These are phyloP conservation scores for Polydrusus tereticollis DNA, from an alignment of 2,888 invertebrate species.

Conservation along the genomic window DNA sequence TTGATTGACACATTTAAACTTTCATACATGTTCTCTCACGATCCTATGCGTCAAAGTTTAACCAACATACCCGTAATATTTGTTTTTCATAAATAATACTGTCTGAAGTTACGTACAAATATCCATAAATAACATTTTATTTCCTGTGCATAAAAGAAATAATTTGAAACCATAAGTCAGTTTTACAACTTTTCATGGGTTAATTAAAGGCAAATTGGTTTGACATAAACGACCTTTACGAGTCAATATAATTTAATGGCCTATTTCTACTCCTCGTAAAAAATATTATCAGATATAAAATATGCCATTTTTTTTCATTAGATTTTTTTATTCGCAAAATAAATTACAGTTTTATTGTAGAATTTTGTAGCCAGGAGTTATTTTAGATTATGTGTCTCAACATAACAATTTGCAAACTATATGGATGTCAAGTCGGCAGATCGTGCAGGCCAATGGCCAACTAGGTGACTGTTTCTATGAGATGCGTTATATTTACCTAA, in stretches of 20 bases:
- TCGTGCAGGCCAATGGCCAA: no score
- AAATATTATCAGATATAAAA: constrained; percentile 15
- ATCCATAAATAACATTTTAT: constrained; percentile 12
- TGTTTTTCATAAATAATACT: background rate
- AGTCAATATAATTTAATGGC: constrained; percentile 27
- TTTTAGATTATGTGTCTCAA: no score
- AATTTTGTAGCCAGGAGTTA: background rate
- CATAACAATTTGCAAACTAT: no score
- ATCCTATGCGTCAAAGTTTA: no score
- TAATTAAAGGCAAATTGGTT: constrained; percentile 43
- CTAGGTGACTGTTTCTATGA: no score
- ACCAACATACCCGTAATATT: no score
- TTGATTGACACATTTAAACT: no score
- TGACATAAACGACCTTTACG: constrained; percentile 29
- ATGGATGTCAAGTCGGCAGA: no score
- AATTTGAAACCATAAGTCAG: constrained; percentile 19
- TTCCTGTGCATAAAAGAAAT: constrained; percentile 16
- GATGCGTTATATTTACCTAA: no score
- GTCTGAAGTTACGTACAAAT: background rate
- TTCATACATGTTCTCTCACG: no score
- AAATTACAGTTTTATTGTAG: background rate
- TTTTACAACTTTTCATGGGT: constrained; percentile 28
- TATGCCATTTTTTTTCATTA: constrained; percentile 13
- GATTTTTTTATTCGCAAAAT: background rate
- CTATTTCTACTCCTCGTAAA: constrained; percentile 25